Evolutionary conservation across 2,888 invertebrate species (phyloP), one percentile per base, ranked within the genome.

Genomic region (Pristionchus japonicus): DNA sequence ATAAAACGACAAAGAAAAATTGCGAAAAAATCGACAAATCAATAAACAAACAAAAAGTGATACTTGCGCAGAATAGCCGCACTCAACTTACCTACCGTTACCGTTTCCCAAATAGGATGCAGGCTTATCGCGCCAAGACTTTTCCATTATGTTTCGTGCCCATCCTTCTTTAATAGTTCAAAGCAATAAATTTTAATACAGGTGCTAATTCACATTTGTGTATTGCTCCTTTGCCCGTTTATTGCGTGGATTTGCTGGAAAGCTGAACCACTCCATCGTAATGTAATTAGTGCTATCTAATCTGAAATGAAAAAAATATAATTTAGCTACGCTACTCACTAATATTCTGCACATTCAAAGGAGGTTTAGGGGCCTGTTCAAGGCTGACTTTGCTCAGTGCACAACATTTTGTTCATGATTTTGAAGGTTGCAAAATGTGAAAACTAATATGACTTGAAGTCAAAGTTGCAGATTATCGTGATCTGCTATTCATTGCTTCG

Each of bases 261-360:
- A 43, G 77, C 77, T 11, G 43, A 40, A 17, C 77, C 77, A 77
- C 77, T 77, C 11, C 77, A 77, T 43, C 77, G 77, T 3, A 77
- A 77, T 77, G 77, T 43, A 3, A 40, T 34, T n/a, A n/a, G n/a
- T n/a, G n/a, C n/a, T n/a, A n/a, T n/a, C n/a, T 67, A 34, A n/a
- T 27, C 15, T n/a, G 64, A 11, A 27, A 6, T 64, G 27, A 27
- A n/a, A 43, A 43, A 11, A 43, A 6, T 37, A 17, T 17, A n/a
- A n/a, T 77, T 23, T 27, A 77, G 77, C 23, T 77, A 9, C 40
- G 77, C 6, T 77, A 43, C 43, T 43, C n/a, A n/a, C 43, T 77
- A 9, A 43, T 77, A 11, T 4, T 43, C n/a, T 43, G 43, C 20
- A 37, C 43, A 27, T 9, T 77, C 9, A 23, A 77, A 43, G 77